Percentiles rank a stretch among this genome's conserved stretches.
These are phyloP conservation scores for Myopa tessellatipennis DNA, from an alignment of 2,888 invertebrate genomes.

Conservation along the genomic window DNA sequence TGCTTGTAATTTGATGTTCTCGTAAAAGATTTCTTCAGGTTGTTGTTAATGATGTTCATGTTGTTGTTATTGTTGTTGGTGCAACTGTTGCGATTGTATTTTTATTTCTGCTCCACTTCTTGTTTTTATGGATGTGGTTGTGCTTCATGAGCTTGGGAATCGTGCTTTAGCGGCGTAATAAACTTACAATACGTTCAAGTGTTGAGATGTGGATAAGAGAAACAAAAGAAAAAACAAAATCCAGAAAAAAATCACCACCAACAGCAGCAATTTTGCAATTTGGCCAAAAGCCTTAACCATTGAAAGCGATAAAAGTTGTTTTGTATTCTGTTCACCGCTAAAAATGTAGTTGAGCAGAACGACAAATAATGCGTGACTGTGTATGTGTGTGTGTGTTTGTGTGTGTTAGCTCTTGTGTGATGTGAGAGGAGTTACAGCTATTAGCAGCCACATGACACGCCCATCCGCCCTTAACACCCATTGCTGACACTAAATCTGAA, in stretches of 20 bases:
- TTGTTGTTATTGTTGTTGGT: slow-evolving; percentile 5
- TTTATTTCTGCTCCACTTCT: slow-evolving; percentile 10
- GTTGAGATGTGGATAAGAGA: slow-evolving; percentile 16
- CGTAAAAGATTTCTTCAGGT: too few species aligned
- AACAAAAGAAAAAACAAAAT: slow-evolving; percentile 14
- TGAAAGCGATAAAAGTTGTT: slow-evolving; percentile 33
- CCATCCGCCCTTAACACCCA: neutral
- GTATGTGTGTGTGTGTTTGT: slow-evolving; percentile 14
- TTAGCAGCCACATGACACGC: slow-evolving; percentile 26
- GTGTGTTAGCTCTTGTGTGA: slow-evolving; percentile 9
- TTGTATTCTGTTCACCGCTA: slow-evolving; percentile 23
- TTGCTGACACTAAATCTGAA: neutral
- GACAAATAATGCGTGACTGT: neutral
- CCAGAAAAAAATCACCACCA: slow-evolving; percentile 1
- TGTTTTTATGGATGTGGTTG: too few species aligned
- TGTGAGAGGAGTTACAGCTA: slow-evolving; percentile 4
- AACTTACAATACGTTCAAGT: slow-evolving; percentile 16
- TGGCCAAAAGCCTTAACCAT: slow-evolving; percentile 23
- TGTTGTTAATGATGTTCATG: too few species aligned
- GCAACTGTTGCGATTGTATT: neutral
- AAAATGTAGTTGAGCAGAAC: slow-evolving; percentile 1
- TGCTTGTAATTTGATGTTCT: too few species aligned
- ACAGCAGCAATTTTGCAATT: neutral
- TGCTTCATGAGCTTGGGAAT: neutral
- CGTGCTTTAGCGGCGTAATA: slow-evolving; percentile 18